These are phyloP conservation scores for Salmo trutta DNA, from an alignment of 2,797 vertebrate genomes.

Conservation along the genomic window DNA sequence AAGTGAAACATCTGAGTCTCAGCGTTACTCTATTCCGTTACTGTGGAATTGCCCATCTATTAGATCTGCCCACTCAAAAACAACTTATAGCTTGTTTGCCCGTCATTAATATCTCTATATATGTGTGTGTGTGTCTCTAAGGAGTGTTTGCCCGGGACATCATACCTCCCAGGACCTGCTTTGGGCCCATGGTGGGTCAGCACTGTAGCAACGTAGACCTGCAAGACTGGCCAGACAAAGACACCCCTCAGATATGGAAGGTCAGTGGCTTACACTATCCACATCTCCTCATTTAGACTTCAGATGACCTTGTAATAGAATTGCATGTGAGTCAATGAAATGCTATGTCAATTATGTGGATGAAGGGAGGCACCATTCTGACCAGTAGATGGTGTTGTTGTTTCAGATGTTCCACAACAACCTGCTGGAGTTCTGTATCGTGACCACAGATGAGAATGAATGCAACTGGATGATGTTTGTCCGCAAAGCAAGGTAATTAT, in stretches of 20 bases:
- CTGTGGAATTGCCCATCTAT: no score
- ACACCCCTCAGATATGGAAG: conserved; percentile 94
- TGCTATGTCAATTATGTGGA: neutral
- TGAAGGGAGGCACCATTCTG: neutral
- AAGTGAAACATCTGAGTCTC: no score
- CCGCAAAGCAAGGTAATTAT: conserved; percentile 86
- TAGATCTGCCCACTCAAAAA: no score
- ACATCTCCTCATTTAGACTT: neutral
- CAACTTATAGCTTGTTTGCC: neutral
- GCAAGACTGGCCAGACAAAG: conserved; percentile 93
- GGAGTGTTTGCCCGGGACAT: conserved; percentile 91
- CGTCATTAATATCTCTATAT: neutral
- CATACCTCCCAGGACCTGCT: conserved; percentile 92
- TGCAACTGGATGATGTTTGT: conserved; percentile 99
- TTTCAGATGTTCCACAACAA: conserved; percentile 90
- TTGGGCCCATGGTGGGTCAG: conserved; percentile 94
- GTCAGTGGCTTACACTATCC: conserved; percentile 60
- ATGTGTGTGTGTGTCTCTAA: conserved; percentile 48
- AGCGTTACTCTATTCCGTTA: no score
- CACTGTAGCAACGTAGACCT: conserved; percentile 93
- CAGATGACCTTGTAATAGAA: neutral
- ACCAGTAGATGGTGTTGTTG: neutral
- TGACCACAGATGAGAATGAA: conserved; percentile 92
- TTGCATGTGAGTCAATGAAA: neutral
- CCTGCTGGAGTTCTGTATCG: conserved; percentile 89